Percentiles rank a stretch among this genome's conserved stretches.
phyloP scores from a whole-genome alignment of 2,797 vertebrate species.

The Allobates femoralis region DNA sequence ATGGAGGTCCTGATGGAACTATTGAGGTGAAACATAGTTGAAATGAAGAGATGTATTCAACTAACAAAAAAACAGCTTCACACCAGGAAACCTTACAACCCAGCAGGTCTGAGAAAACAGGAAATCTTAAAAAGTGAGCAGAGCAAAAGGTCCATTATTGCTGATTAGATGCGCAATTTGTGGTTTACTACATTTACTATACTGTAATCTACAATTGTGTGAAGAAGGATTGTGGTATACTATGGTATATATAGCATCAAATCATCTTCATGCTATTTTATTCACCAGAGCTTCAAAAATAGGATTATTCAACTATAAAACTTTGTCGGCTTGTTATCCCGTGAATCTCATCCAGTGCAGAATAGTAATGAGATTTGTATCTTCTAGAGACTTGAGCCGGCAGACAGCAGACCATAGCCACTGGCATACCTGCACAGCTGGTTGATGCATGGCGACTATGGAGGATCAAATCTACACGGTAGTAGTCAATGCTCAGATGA shows the following conservation, averaged over 20 bases:
- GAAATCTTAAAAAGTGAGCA: not conserved
- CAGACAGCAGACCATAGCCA: not conserved
- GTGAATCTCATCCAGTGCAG: not conserved
- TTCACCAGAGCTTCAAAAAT: not conserved
- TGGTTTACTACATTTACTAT: not conserved
- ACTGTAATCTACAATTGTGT: not conserved
- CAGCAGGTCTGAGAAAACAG: not conserved
- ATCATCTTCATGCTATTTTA: not conserved
- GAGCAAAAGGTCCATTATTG: not conserved
- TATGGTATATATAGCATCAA: not conserved
- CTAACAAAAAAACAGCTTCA: not conserved
- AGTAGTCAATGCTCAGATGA: not conserved
- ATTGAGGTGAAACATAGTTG: no score
- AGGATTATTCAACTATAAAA: not conserved
- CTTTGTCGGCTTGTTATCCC: not conserved
- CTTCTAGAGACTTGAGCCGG: not conserved
- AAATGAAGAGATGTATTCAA: not conserved
- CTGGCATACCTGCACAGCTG: not conserved
- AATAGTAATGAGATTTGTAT: conserved; percentile 13
- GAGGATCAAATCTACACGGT: not conserved
- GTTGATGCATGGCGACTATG: not conserved
- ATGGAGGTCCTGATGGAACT: no score
- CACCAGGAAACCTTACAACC: not conserved
- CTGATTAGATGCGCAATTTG: no score
- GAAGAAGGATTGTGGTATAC: no score